phyloP scores from a whole-genome alignment of 2,888 invertebrate species.

The Lithophane semibrunnea region DNA sequence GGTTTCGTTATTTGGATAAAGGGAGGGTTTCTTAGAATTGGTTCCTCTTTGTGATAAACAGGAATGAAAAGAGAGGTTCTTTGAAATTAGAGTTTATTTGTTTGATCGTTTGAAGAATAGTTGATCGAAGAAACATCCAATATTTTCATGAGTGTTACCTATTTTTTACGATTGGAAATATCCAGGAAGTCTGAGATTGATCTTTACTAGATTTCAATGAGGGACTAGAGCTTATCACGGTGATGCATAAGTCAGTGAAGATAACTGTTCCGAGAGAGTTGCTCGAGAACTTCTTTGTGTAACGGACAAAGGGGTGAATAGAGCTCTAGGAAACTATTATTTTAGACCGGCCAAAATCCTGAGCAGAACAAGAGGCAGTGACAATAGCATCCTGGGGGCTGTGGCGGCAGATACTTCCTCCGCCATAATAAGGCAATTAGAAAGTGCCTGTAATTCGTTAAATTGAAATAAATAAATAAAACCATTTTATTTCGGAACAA shows the following conservation, averaged over 20 bases:
- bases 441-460: too few species aligned
- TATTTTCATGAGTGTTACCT: neutral
- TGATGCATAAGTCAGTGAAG: neutral
- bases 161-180: neutral
- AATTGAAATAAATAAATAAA: too few species aligned
- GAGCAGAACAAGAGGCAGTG: too few species aligned
- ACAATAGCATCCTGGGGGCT: too few species aligned
- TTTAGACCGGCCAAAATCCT: neutral
- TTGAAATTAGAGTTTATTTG: too few species aligned
- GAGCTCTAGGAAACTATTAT: neutral
- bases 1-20: constrained; percentile 10
- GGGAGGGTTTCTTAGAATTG: constrained; percentile 22
- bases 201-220: neutral
- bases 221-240: neutral
- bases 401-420: too few species aligned
- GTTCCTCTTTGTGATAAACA: constrained; percentile 1
- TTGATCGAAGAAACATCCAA: neutral
- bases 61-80: neutral
- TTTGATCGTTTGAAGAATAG: too few species aligned
- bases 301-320: neutral
- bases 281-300: constrained; percentile 4
- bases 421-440: too few species aligned
- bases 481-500: too few species aligned
- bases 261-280: constrained; percentile 7
- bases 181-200: neutral